A percentile compares a stretch with the other conserved stretches of the same genome.
These are phyloP conservation scores for Hypomecis punctinalis DNA, from an alignment of 2,888 invertebrate species.

Conservation along the genomic window DNA sequence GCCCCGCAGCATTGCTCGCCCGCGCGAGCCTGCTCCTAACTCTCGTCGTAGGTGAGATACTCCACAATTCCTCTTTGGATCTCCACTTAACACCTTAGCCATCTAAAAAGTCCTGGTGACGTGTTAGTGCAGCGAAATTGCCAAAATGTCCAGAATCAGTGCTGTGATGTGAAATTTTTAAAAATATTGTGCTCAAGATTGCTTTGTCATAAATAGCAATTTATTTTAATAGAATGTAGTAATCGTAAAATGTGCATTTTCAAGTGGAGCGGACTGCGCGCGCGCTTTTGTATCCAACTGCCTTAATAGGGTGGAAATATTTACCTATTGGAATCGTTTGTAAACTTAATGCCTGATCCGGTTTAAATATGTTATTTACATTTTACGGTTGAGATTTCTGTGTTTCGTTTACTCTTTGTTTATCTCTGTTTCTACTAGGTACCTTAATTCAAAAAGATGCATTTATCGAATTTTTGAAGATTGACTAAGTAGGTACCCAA, in stretches of 20 bases:
- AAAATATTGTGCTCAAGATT: not conserved
- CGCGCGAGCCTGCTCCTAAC: constrained; percentile 58
- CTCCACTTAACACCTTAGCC: not conserved
- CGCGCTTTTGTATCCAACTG: not conserved
- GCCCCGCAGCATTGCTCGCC: constrained; percentile 42
- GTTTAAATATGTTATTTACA: too few relatives aligned
- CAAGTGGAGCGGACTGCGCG: constrained; percentile 3
- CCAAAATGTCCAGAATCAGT: not conserved
- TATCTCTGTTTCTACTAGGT: too few relatives aligned
- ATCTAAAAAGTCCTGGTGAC: not conserved
- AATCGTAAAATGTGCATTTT: not conserved
- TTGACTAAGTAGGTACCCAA: too few relatives aligned
- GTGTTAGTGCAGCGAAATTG: not conserved
- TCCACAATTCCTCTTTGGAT: not conserved
- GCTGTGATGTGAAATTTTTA: not conserved
- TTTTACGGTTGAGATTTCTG: too few relatives aligned
- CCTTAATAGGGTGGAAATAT: too few relatives aligned
- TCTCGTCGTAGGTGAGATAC: constrained; percentile 63
- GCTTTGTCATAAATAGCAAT: too few relatives aligned
- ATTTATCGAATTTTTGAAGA: too few relatives aligned
- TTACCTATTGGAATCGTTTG: too few relatives aligned
- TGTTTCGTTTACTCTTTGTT: too few relatives aligned
- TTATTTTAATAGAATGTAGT: too few relatives aligned
- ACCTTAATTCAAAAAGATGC: too few relatives aligned
- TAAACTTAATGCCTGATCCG: too few relatives aligned